Evolutionary conservation across 2,888 invertebrate species (phyloP).

Genomic region (Chrysolina oricalcia): DNA sequence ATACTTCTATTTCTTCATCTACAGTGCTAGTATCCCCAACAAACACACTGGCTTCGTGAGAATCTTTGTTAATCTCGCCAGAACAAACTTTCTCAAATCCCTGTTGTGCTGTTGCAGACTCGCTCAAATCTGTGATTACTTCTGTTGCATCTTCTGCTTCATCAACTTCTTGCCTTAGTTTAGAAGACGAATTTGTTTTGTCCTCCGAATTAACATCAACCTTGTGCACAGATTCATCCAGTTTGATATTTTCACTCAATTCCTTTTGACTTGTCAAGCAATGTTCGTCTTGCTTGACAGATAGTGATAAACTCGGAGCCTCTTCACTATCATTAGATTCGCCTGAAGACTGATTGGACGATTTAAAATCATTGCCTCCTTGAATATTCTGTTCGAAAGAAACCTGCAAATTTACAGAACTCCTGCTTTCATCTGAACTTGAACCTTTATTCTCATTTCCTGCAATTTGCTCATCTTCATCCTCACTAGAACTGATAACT

Average conservation of each 20-base stretch:
- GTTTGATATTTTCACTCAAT: not conserved
- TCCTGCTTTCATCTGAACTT: not conserved
- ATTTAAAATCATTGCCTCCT: not conserved
- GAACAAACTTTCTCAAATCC: not conserved
- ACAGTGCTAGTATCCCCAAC: not conserved
- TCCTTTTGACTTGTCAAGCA: not conserved
- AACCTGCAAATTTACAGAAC: not conserved
- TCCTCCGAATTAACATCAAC: not conserved
- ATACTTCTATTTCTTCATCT: not conserved
- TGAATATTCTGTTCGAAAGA: constrained; percentile 25
- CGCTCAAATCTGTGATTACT: no score
- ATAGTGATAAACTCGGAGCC: not conserved
- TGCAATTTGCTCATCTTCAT: not conserved
- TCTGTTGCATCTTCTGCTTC: not conserved
- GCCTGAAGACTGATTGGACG: not conserved
- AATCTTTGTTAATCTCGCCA: not conserved
- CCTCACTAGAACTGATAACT: constrained; percentile 29
- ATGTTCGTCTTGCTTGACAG: not conserved
- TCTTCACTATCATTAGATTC: constrained; percentile 6
- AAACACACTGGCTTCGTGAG: not conserved
- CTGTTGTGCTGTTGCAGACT: not conserved
- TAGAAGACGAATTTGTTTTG: not conserved
- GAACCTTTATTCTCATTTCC: not conserved
- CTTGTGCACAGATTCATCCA: not conserved
- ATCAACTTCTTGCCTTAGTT: not conserved